Conservation (phyloP, 2,797 vertebrate species). For the Schizopygopsis malacanthus region DNA sequence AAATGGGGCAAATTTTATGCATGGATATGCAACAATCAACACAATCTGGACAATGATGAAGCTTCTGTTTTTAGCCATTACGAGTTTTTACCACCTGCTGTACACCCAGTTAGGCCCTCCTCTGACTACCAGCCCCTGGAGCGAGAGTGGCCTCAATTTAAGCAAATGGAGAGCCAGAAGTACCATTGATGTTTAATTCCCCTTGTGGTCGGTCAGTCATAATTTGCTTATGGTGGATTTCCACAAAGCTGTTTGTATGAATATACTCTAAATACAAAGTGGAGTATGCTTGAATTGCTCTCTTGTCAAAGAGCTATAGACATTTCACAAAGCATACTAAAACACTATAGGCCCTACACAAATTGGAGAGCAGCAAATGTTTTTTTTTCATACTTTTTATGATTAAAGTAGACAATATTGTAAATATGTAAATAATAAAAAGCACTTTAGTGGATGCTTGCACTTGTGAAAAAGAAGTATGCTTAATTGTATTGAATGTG, state of each 20-base stretch:
- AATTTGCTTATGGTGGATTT: conserved; percentile 21
- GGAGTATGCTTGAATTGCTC: conserved; percentile 24
- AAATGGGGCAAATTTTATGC: conserved; percentile 57
- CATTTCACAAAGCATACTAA: conserved; percentile 36
- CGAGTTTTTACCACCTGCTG: conserved; percentile 48
- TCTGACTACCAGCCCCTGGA: conserved; percentile 29
- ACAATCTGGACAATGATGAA: conserved; percentile 50
- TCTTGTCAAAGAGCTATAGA: conserved; percentile 42
- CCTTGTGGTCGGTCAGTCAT: conserved; percentile 22
- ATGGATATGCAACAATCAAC: conserved; percentile 55
- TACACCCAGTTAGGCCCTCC: conserved; percentile 15
- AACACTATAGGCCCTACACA: conserved; percentile 1
- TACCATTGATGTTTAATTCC: conserved; percentile 43
- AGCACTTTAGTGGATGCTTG: conserved; percentile 2
- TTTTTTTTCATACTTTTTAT: conserved; percentile 14
- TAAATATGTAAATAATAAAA: conserved; percentile 48
- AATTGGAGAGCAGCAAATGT: neutral
- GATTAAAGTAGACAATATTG: conserved; percentile 35
- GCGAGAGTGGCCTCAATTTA: conserved; percentile 32
- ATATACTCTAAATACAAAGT: conserved; percentile 18
- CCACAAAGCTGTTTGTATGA: conserved; percentile 38
- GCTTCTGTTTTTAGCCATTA: conserved; percentile 42
- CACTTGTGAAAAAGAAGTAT: neutral
- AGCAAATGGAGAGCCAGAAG: conserved; percentile 33
- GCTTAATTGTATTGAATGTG: neutral